Base-by-base conservation (phyloP, 2,113 vertebrate genomes). In the Lichenostomus cassidix region DNA sequence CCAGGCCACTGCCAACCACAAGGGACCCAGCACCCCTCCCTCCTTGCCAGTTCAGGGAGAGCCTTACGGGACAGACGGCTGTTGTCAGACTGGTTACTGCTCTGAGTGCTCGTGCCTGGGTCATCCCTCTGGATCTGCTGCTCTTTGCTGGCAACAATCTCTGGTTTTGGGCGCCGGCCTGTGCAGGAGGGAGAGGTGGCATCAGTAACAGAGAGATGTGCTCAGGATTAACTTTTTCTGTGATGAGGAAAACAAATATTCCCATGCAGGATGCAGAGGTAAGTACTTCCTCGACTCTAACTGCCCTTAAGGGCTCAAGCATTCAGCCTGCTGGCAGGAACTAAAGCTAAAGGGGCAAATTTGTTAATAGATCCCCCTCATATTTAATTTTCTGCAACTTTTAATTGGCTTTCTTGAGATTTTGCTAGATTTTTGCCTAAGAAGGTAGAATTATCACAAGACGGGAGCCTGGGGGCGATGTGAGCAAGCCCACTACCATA, bases 81-180 rank as follows among this genome's bases (percentile, higher is more conserved):
- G 7, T 98, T 98, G 88, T 98, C 98, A 0, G 95, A 93, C 76
- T 97, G 98, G 89, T 97, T 97, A 89, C 96, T 98, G 96, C 97
- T 98, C 86, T 98, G 98, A 27, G 97, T 97, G 78, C 97, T 96
- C 0, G 96, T 95, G 59, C 98, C 98, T 9, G 98, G 98, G 83
- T 98, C 98, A 1, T 98, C 98, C 88, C 96, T 98, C 95, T 98
- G 98, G 95, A 98, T 97, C 91, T 98, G 98, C 73, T 98, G 97
- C 82, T 98, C 98, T 88, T 98, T 98, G 94, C 97, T 98, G 94
- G 98, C 98, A 47, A 98, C 50, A 39, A 98, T 98, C 88, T 98
- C 98, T 11, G 98, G 98, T 86, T 98, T 98, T 31, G 98, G 97
- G 49, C 98, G 92, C 53, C 98, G 98, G 49, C 98, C 98, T 98